Percentiles rank a stretch among this genome's conserved stretches.
Conservation (phyloP, 2,888 invertebrate genomes). For the Chrysopilus asiliformis region DNA sequence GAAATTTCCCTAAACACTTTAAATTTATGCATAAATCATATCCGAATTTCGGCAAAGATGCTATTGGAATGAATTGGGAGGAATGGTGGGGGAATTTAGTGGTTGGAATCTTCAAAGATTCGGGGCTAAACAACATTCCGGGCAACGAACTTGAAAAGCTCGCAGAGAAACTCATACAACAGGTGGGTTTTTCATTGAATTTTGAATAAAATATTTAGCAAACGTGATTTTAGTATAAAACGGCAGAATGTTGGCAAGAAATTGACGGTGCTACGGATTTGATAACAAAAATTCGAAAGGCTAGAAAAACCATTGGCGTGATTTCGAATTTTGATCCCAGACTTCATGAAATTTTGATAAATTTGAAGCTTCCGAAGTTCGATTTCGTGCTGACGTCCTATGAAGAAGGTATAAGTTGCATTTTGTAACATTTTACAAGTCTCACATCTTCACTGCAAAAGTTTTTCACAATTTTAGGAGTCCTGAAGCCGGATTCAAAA, state of each 20-base stretch:
- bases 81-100: conserved; percentile 62
- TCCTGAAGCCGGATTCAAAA: conserved; percentile 25
- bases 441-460: too few species aligned
- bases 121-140: too few species aligned
- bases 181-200: conserved; percentile 20
- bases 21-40: conserved; percentile 46
- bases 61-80: conserved; percentile 50
- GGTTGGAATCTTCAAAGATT: conserved; percentile 22
- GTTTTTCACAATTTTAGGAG: too few species aligned
- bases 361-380: conserved; percentile 51
- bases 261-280: conserved; percentile 48
- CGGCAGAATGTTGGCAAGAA: conserved; percentile 56
- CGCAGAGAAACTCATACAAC: conserved; percentile 18
- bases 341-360: conserved; percentile 49
- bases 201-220: too few species aligned
- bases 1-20: conserved; percentile 50
- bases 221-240: too few species aligned
- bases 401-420: too few species aligned
- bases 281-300: conserved; percentile 36
- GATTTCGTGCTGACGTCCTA: conserved; percentile 72
- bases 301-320: conserved; percentile 46
- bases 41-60: conserved; percentile 64
- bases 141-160: too few species aligned
- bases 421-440: too few species aligned
- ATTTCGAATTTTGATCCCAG: conserved; percentile 86